phyloP scores from a whole-genome alignment of 2,888 invertebrate species.

The Pandemis cinnamomeana region DNA sequence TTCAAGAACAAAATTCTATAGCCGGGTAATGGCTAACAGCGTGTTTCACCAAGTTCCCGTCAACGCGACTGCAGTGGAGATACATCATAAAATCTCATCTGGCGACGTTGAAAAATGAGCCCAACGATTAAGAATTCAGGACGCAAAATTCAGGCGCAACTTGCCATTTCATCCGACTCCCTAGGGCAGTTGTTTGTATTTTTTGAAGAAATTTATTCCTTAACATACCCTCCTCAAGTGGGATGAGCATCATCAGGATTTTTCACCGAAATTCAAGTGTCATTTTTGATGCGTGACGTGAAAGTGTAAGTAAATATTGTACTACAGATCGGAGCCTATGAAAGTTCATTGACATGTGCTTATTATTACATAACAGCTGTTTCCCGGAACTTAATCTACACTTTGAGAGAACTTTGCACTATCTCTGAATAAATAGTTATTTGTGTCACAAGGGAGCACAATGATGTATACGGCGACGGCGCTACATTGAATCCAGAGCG shows the following conservation, averaged over 20 bases:
- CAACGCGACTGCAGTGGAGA: slow-evolving; percentile 8
- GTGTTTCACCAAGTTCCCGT: slow-evolving; percentile 6
- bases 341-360: neutral
- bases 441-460: no score
- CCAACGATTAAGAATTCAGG: slow-evolving; percentile 33
- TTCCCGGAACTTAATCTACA: no score
- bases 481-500: no score
- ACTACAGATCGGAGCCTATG: neutral
- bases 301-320: slow-evolving; percentile 10
- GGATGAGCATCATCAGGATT: slow-evolving; percentile 25
- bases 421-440: no score
- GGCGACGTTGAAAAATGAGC: slow-evolving; percentile 33
- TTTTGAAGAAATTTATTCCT: slow-evolving; percentile 29
- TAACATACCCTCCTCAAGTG: slow-evolving; percentile 22
- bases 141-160: slow-evolving; percentile 19
- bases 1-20: neutral
- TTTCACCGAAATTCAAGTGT: slow-evolving; percentile 22
- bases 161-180: slow-evolving; percentile 18
- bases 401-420: no score
- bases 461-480: no score
- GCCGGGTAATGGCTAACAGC: slow-evolving; percentile 6
- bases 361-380: neutral
- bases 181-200: slow-evolving; percentile 27
- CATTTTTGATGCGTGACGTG: neutral
- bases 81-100: slow-evolving; percentile 25